Evolutionary conservation across 2,888 invertebrate genomes (phyloP), one percentile per base, ranked within the genome.

Genomic region (Hyposoter didymator): DNA sequence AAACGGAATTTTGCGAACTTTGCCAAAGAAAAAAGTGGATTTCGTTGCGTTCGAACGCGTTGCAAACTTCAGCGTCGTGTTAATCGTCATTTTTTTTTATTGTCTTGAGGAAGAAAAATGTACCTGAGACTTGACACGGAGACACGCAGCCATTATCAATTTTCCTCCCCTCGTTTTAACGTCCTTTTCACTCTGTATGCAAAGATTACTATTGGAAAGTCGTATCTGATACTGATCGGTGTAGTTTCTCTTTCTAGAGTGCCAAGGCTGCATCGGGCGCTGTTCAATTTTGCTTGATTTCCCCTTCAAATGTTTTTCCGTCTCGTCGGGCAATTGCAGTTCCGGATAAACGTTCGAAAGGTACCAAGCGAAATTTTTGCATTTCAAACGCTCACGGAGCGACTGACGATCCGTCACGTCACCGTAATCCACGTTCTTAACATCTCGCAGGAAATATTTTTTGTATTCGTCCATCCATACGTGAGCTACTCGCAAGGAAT

Each of bases 391-490:
- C 89, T 97, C 95, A 0, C 98, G 95, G 8, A 99, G 94, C 43
- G 95, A 94, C 12, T 96, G 88, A 72, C 99, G 95, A 0, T 97
- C 96, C 0, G 96, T 95, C 28, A 99, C 95, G 92, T 99, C 97
- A 0, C 99, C 99, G 88, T 96, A 97, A 62, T 95, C 94, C 12
- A 96, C 93, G 43, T 95, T 94, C 32, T 95, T 95, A 0, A 95
- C 95, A 4, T 97, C 96, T 88, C 96, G 95, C 85, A 97, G 95
- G 85, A 96, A 98, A 92, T 97, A 96, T 87, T 97, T 96, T 96
- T 98, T 97, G 92, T 97, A 99, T 67, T 98, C 97, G 92, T 99
- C 99, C 97, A 99, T 96, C 99, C 99, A 99, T 0, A 99, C 99
- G 90, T 97, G 95, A 0, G 99, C 99, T 88, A 99, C 96, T 5